Evolutionary conservation across 2,113 vertebrate genomes (phyloP).

Genomic region (Tyto alba): DNA sequence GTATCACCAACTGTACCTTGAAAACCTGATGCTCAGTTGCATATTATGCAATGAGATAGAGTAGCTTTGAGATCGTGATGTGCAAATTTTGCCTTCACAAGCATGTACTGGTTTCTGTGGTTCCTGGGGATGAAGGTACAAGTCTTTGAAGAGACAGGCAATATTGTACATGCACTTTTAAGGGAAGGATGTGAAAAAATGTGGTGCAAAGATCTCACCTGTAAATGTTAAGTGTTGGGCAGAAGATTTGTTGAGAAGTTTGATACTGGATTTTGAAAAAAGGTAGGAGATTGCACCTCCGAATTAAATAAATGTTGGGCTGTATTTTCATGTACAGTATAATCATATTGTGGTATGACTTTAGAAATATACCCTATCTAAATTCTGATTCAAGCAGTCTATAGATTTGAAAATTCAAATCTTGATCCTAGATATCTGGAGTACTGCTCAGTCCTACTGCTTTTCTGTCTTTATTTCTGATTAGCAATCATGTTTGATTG

Average conservation of each 20-base stretch:
- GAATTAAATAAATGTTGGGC: background rate
- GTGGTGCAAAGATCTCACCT: background rate
- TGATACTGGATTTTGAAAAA: background rate
- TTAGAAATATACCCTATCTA: background rate
- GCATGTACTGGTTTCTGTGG: accelerated
- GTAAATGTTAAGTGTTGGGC: background rate
- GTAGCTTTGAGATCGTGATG: background rate
- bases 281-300: background rate
- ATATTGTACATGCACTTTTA: background rate
- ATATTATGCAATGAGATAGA: background rate
- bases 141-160: background rate
- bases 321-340: background rate
- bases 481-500: background rate
- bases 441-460: background rate
- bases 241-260: background rate
- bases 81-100: background rate
- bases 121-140: background rate
- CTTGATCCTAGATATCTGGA: background rate
- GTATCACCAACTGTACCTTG: background rate
- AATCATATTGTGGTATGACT: background rate
- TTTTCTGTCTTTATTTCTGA: background rate
- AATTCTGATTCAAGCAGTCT: background rate
- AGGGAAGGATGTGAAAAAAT: background rate
- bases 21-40: background rate
- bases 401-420: background rate